Base-by-base conservation (phyloP, 1,140 invertebrate genomes). In the Brachionus rotundiformis region DNA sequence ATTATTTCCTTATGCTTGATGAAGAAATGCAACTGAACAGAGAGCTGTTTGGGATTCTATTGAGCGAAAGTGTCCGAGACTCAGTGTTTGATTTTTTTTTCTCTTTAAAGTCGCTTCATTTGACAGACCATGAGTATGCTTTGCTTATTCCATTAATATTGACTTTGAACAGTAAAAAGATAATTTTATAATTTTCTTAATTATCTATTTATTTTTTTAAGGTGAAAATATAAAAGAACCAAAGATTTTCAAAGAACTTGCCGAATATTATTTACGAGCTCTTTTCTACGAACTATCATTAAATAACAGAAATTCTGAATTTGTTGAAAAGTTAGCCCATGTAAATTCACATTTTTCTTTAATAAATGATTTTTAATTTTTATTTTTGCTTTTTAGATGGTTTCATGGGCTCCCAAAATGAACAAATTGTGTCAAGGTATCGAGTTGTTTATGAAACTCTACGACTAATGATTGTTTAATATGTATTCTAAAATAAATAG, bases 1-100 rank as follows among this genome's bases (percentile, higher is more conserved):
- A 79, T 54, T 79, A 63, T 8, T 79, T 39, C 59, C n/a, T 59
- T 2, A 59, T 79, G 76, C 76, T 79, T 33, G 59, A 61, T 41
- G n/a, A 33, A 19, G 8, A 59, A 3, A 31, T 13, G 54, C 44
- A 39, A 8, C n/a, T 79, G 47, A 19, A 59, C n/a, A 33, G 47
- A 36, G 16, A 79, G 2, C n/a, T 33, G 19, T 59, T 79, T 11
- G 47, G 23, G 6, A 5, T 59, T 3, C 10, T 79, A 7, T 19
- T 79, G 76, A 27, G 76, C 7, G 27, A 61, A 36, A 63, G 13
- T 19, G n/a, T 54, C 4, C n/a, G 29, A 7, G 54, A 81, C 11
- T 65, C 13, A 33, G 16, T 81, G 0, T 81, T 81, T 81, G 16
- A 81, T 11, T 81, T 65, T 81, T 36, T 25, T 81, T 44, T 39